Evolutionary conservation across 92 coral and sea anemone genomes (phyloP).

Genomic region (Desmophyllum pertusum): DNA sequence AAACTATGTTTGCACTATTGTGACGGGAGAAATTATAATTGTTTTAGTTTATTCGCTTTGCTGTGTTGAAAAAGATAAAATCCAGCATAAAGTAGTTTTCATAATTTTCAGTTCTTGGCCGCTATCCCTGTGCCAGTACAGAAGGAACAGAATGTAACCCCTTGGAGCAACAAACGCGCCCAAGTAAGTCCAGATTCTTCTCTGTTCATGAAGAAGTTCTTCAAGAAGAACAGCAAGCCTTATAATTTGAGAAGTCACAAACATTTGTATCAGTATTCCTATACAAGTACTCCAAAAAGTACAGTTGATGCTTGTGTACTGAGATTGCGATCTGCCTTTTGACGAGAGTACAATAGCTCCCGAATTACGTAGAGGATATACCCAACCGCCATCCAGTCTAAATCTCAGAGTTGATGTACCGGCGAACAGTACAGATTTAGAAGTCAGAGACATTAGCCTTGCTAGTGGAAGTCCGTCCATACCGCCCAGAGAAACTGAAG

Average conservation of each 20-base stretch:
- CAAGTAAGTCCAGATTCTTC: too few species aligned
- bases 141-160: too few species aligned
- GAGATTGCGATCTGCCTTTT: neutral
- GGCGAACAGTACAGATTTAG: neutral
- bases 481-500: neutral
- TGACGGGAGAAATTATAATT: too few species aligned
- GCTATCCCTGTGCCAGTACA: too few species aligned
- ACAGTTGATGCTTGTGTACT: neutral
- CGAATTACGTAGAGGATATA: neutral
- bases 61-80: too few species aligned
- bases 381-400: neutral
- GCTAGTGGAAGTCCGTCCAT: neutral
- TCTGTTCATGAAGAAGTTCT: too few species aligned
- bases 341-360: neutral
- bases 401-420: neutral
- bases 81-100: too few species aligned
- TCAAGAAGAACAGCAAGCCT: neutral
- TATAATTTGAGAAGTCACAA: neutral
- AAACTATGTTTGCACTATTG: too few species aligned
- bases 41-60: too few species aligned
- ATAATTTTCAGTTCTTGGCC: too few species aligned
- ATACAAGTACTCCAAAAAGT: neutral
- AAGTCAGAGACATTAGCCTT: neutral
- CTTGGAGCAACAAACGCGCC: too few species aligned
- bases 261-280: neutral